These are phyloP conservation scores for Amphiura filiformis DNA, from an alignment of 35 echinoderm and acorn worm genomes.

Conservation along the genomic window DNA sequence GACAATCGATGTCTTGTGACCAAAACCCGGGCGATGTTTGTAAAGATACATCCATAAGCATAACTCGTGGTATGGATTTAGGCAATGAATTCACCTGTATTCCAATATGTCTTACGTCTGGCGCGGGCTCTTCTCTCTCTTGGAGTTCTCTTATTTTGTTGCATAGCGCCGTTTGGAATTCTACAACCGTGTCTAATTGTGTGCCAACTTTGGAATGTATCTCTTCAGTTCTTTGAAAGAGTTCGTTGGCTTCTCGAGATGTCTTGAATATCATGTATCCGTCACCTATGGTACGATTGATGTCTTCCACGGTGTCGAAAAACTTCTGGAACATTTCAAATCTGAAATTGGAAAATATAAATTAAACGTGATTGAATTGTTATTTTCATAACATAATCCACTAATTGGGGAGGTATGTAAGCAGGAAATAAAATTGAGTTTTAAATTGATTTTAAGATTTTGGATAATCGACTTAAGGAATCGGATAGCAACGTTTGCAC, in stretches of 20 bases:
- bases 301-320: not conserved
- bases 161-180: not conserved
- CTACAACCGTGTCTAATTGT: not conserved
- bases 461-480: too few relatives aligned
- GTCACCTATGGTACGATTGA: not conserved
- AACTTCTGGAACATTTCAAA: conserved; percentile 5
- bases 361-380: too few relatives aligned
- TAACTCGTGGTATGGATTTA: not conserved
- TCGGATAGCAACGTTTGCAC: too few relatives aligned
- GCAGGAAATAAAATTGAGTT: too few relatives aligned
- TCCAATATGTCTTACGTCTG: not conserved
- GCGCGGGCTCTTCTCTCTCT: not conserved
- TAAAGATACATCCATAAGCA: not conserved
- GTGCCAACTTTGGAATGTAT: not conserved
- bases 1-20: not conserved
- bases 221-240: not conserved
- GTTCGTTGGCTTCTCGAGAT: not conserved
- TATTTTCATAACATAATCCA: too few relatives aligned
- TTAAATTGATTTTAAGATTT: too few relatives aligned
- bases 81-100: not conserved
- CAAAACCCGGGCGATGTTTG: not conserved
- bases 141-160: not conserved
- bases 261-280: not conserved
- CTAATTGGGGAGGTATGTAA: too few relatives aligned
- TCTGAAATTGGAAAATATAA: not conserved